Conservation (phyloP, 2,797 vertebrate species). For the Hozukius guyotensis region DNA sequence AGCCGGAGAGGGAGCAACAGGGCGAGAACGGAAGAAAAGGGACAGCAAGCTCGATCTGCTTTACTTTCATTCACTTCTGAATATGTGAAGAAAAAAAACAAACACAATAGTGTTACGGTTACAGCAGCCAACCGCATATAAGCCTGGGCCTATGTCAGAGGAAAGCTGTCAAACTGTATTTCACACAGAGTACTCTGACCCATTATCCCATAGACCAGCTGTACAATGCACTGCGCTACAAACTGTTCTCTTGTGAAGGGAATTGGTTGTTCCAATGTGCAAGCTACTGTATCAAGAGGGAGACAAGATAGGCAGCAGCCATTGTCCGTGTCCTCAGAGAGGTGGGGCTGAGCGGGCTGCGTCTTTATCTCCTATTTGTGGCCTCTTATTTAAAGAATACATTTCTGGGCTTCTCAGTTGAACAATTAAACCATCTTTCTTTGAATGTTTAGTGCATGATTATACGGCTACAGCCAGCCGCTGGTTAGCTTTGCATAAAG, state of each 20-base stretch:
- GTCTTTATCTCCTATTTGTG: conserved; percentile 36
- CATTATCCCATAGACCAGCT: conserved; percentile 77
- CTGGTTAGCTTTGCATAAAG: not conserved
- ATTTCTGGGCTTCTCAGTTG: not conserved
- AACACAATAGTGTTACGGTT: conserved; percentile 55
- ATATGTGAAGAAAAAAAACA: conserved; percentile 49
- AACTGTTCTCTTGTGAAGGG: conserved; percentile 66
- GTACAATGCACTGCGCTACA: conserved; percentile 62
- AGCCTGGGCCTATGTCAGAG: conserved; percentile 68
- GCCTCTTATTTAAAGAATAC: conserved; percentile 6
- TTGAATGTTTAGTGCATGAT: not conserved
- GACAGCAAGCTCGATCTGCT: conserved; percentile 26
- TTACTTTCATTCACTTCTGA: conserved; percentile 59
- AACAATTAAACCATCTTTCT: conserved; percentile 21
- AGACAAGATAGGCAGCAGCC: conserved; percentile 55
- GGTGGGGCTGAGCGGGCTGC: not conserved
- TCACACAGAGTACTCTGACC: conserved; percentile 79
- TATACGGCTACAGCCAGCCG: not conserved
- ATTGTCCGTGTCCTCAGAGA: conserved; percentile 47
- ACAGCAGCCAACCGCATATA: conserved; percentile 60
- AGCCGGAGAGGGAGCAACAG: conserved; percentile 1
- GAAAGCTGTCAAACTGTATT: conserved; percentile 80
- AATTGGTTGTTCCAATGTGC: conserved; percentile 66
- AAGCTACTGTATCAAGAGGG: conserved; percentile 61
- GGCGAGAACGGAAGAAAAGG: conserved; percentile 19